Conservation (phyloP, 2,888 invertebrate genomes). For the Heterodera filipjevi region DNA sequence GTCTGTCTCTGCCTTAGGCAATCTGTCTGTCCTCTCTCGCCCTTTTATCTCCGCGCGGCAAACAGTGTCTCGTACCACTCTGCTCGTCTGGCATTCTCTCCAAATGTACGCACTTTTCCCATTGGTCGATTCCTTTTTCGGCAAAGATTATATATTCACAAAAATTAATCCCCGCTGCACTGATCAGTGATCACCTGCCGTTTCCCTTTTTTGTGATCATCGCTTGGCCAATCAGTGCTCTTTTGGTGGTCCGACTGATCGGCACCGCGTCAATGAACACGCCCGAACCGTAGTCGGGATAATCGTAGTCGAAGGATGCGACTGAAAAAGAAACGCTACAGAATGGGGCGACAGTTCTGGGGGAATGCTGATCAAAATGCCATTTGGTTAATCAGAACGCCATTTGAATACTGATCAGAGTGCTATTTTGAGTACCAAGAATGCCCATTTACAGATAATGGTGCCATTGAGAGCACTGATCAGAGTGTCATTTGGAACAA, state of each 20-base stretch:
- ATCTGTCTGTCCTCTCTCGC: neutral
- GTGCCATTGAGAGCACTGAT: too few relatives aligned
- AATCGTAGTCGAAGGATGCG: neutral
- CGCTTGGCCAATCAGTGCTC: neutral
- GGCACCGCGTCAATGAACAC: constrained; percentile 31
- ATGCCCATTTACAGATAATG: too few relatives aligned
- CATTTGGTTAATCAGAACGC: too few relatives aligned
- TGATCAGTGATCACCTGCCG: neutral
- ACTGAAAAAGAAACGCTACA: neutral
- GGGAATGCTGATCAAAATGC: too few relatives aligned
- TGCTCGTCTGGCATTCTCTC: neutral
- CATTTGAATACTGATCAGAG: too few relatives aligned
- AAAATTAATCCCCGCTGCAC: neutral
- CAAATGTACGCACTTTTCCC: constrained; percentile 7
- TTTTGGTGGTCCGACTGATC: constrained; percentile 11
- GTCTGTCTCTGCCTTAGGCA: neutral
- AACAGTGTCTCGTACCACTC: constrained; percentile 18
- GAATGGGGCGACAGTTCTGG: neutral
- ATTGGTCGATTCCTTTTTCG: neutral
- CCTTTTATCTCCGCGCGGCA: neutral
- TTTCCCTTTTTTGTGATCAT: neutral
- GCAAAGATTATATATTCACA: too few relatives aligned
- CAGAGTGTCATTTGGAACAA: too few relatives aligned
- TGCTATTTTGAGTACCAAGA: too few relatives aligned
- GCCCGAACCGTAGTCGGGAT: constrained; percentile 26